These are phyloP conservation scores for Crocidura indochinensis DNA, from an alignment of 2,797 vertebrate species.

Conservation along the genomic window DNA sequence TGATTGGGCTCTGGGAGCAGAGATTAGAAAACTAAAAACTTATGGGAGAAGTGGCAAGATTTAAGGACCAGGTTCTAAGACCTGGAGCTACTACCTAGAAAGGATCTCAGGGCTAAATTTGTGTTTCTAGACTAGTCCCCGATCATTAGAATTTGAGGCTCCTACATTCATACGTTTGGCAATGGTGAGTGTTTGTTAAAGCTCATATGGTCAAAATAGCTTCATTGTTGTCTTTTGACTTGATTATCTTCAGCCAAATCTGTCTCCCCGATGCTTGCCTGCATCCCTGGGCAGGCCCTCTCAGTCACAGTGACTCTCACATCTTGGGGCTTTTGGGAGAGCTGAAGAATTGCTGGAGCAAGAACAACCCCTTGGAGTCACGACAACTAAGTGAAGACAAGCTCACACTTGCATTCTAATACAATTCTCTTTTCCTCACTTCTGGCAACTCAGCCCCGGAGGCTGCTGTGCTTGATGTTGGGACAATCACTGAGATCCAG, in stretches of 20 bases:
- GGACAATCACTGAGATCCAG: not conserved
- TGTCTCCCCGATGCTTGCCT: not conserved
- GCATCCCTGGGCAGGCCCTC: not conserved
- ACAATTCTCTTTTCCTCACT: not conserved
- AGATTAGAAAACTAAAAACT: not conserved
- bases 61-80: not conserved
- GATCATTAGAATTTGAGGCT: not conserved
- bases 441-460: not conserved
- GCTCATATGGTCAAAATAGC: not conserved
- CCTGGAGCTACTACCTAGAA: not conserved
- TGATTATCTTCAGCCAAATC: not conserved
- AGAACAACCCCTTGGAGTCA: not conserved
- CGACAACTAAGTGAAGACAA: not conserved
- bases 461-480: too few relatives aligned
- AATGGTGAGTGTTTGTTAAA: not conserved
- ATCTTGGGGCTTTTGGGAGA: not conserved
- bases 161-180: not conserved
- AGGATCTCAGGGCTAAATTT: not conserved
- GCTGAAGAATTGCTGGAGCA: not conserved
- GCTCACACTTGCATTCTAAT: not conserved
- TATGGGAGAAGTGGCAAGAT: not conserved
- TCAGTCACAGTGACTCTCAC: not conserved
- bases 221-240: not conserved
- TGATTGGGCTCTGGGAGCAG: not conserved
- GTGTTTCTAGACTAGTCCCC: not conserved